Percentiles rank a stretch among this genome's conserved stretches.
Evolutionary conservation across 2,113 vertebrate genomes (phyloP).

Genomic region (Nothobranchius furzeri): DNA sequence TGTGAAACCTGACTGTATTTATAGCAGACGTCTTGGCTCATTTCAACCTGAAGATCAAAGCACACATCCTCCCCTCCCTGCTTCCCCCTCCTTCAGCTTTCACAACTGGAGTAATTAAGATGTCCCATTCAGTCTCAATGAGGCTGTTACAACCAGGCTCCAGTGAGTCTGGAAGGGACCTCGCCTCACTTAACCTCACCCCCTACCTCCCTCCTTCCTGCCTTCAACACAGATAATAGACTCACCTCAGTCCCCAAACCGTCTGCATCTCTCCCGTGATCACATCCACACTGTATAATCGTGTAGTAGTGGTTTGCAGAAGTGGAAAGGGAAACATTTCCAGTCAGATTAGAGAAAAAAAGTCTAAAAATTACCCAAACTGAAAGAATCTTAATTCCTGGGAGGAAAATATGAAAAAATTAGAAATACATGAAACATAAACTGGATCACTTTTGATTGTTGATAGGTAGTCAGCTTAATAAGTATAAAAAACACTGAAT

Average conservation of each 20-base stretch:
- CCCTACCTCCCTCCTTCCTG: conserved; percentile 4
- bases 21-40: conserved; percentile 63
- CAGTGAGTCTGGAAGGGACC: conserved; percentile 73
- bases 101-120: conserved; percentile 85
- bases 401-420: not conserved
- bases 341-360: not conserved
- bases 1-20: conserved; percentile 51
- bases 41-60: conserved; percentile 78
- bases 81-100: conserved; percentile 75
- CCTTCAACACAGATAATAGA: conserved; percentile 35
- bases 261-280: conserved; percentile 42
- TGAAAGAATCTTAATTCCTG: no score
- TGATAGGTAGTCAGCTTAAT: no score
- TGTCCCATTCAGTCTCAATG: conserved; percentile 80
- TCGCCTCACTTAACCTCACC: not conserved
- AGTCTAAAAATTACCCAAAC: no score
- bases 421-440: no score
- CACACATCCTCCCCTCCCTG: conserved; percentile 48
- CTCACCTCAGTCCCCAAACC: conserved; percentile 25
- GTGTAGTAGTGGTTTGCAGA: not conserved
- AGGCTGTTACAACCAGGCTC: conserved; percentile 77
- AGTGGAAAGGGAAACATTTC: not conserved
- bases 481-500: no score
- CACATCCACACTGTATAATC: conserved; percentile 10
- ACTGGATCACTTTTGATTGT: no score